Evolutionary conservation across 2,113 vertebrate species (phyloP).

Genomic region (Azemiops feae): DNA sequence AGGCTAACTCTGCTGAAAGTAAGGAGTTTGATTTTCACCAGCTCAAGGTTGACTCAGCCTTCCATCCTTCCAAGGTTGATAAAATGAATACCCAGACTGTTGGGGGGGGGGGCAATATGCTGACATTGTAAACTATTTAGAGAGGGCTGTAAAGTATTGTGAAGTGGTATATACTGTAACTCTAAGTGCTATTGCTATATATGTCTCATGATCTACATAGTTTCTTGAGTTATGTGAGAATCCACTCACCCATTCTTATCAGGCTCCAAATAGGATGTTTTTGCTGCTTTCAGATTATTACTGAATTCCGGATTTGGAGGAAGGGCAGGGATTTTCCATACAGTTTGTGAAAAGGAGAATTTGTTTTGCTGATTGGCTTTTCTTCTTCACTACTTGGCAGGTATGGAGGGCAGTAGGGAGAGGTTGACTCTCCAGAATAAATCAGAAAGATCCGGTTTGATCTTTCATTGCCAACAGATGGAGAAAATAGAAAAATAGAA

Average conservation of each 20-base stretch:
- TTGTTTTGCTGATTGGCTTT: not conserved
- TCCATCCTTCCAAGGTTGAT: not conserved
- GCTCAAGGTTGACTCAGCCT: not conserved
- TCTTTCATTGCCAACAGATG: not conserved
- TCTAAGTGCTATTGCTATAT: not conserved
- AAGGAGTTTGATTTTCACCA: not conserved
- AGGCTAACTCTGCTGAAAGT: not conserved
- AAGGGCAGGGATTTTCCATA: not conserved
- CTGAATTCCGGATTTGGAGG: not conserved
- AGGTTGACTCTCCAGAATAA: not conserved
- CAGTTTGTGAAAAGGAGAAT: not conserved
- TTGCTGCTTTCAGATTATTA: not conserved
- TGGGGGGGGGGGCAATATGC: not conserved
- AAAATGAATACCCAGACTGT: not conserved
- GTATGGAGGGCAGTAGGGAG: not conserved
- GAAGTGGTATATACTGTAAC: not conserved
- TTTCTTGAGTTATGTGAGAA: not conserved
- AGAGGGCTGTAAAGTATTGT: not conserved
- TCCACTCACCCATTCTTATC: not conserved
- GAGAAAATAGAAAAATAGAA: not conserved
- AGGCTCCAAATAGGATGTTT: not conserved
- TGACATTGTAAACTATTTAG: not conserved
- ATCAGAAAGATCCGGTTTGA: not conserved
- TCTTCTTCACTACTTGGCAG: not conserved
- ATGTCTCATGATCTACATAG: not conserved